Base-by-base conservation (phyloP, 2,888 invertebrate genomes). In the Oithona nana region DNA sequence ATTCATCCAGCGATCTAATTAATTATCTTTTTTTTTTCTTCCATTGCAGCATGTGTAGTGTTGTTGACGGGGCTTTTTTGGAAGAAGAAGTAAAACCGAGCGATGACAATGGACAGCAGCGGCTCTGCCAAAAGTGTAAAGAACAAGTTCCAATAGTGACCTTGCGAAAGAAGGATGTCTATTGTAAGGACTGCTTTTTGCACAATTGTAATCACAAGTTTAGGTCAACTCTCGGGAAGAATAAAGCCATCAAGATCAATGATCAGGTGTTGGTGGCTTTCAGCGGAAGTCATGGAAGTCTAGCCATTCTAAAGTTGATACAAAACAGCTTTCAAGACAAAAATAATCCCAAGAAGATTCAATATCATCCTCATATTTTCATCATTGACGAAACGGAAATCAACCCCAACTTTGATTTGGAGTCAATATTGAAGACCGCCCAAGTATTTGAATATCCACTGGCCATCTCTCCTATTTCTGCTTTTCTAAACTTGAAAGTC, bases 21-120 rank as follows among this genome's bases (percentile, higher is more conserved):
- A 20, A 2, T 49, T 2, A 8, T 49, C 11, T 4, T 13, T 39
- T 49, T 49, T 49, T 54, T 3, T 54, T 54, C 54, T 22, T n/a
- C n/a, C n/a, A n/a, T n/a, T n/a, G n/a, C n/a, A n/a, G n/a, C n/a
- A 59, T 59, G 59, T 59, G 59, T 26, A 59, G 59, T 26, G 20
- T 20, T 59, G 28, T 26, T n/a, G 59, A 59, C 13, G 49, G 29
- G 24, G 49, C 20, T 24, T 28, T 49, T 1, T 4, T 59, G 22
- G 26, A 50, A n/a, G 49, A 49, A 24, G 48, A 59, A 49, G 49
- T n/a, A n/a, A 26, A 57, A 20, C n/a, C 57, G 16, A 57, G 26
- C 13, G 39, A 24, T 3, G 29, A 13, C 11, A 57, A 16, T 39
- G 4, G 16, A 22, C 22, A 11, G 13, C 22, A 28, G 22, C n/a